Conservation (phyloP, 2,797 vertebrate genomes). For the Squalus acanthias region DNA sequence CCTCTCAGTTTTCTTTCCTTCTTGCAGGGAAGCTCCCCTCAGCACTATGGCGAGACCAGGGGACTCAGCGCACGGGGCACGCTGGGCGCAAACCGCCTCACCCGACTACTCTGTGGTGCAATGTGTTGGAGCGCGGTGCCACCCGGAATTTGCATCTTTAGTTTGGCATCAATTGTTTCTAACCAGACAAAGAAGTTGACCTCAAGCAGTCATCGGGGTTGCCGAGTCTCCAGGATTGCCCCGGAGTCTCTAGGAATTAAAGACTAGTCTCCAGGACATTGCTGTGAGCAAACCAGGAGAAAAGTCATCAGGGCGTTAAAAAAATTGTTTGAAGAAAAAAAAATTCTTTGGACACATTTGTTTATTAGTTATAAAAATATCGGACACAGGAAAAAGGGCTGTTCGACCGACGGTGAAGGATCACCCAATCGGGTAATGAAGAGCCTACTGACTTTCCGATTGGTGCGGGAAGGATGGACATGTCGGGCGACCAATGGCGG, state of each 20-base stretch:
- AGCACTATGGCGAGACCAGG: neutral
- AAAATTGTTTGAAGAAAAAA: neutral
- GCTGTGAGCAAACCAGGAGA: neutral
- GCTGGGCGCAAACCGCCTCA: neutral
- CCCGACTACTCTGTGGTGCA: neutral
- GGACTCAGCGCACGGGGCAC: neutral
- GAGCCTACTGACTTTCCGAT: neutral
- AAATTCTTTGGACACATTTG: neutral
- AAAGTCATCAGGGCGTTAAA: neutral
- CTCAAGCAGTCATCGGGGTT: neutral
- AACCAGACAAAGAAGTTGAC: neutral
- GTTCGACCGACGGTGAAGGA: neutral
- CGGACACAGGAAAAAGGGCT: neutral
- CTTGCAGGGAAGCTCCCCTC: neutral
- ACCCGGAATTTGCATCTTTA: neutral
- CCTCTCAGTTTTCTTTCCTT: neutral
- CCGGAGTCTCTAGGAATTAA: neutral
- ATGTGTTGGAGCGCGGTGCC: neutral
- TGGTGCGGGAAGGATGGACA: neutral
- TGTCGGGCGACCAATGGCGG: neutral
- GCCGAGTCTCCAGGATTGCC: neutral
- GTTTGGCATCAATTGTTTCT: too few species aligned
- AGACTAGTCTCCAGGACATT: neutral
- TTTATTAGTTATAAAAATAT: neutral
- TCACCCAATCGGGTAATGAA: neutral